phyloP scores from a whole-genome alignment of 2,797 vertebrate species.

The Anableps anableps region DNA sequence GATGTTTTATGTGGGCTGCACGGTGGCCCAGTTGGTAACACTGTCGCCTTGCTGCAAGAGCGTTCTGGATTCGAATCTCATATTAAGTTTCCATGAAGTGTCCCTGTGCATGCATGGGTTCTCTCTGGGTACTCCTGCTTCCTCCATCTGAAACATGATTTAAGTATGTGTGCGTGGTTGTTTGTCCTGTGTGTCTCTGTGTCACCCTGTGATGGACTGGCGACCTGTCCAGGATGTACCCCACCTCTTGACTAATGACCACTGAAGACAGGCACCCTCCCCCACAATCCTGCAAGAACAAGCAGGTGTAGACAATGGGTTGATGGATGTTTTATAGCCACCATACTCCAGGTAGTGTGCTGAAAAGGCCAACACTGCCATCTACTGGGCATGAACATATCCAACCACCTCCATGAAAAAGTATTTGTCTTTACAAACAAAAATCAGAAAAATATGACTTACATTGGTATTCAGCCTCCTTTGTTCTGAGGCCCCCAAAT shows the following conservation, averaged over 20 bases:
- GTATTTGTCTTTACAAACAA: background rate
- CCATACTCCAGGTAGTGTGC: background rate
- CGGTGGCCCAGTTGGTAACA: background rate
- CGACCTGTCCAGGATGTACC: no score
- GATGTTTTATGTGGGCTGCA: background rate
- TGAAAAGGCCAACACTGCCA: slow-evolving; percentile 61
- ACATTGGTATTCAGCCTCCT: background rate
- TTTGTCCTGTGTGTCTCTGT: no score
- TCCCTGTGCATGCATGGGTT: background rate
- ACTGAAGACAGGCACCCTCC: background rate
- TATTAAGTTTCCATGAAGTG: background rate
- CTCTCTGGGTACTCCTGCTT: background rate
- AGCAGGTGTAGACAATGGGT: background rate
- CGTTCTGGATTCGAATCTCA: background rate
- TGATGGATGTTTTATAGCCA: background rate
- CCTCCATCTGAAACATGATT: no score
- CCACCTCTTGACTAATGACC: no score
- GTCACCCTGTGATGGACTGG: no score
- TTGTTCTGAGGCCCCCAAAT: background rate
- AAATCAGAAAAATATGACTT: background rate
- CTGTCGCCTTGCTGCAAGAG: background rate
- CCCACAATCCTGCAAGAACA: background rate
- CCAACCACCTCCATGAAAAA: background rate
- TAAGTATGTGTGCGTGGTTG: no score
- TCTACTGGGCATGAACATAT: slow-evolving; percentile 45